phyloP scores from a whole-genome alignment of 2,113 vertebrate genomes.

The Harpagus bidentatus region DNA sequence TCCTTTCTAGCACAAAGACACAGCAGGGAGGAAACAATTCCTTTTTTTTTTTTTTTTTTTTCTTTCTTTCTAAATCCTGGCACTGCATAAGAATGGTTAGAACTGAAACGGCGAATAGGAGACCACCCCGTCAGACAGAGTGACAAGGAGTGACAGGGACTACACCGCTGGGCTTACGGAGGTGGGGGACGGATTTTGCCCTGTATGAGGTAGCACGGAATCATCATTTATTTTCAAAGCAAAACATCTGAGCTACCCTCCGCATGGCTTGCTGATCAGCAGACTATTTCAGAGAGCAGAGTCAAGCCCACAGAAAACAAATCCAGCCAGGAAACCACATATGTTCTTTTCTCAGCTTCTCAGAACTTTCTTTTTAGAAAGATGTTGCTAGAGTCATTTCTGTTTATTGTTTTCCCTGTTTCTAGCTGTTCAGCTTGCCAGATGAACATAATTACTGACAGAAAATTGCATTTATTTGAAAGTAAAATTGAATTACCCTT shows the following conservation, averaged over 20 bases:
- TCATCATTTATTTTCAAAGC: not conserved
- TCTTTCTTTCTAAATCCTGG: not conserved
- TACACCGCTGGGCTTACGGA: not conserved
- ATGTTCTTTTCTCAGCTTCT: not conserved
- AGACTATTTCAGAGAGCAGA: not conserved
- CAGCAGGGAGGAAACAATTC: not conserved
- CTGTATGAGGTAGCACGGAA: not conserved
- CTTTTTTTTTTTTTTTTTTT: not conserved
- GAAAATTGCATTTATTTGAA: conserved; percentile 37
- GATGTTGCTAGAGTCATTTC: not conserved
- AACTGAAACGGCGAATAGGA: not conserved
- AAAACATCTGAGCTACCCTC: not conserved
- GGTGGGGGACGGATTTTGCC: not conserved
- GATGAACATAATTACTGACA: conserved; percentile 10
- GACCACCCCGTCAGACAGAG: not conserved
- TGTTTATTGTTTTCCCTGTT: conserved; percentile 24
- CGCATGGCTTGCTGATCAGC: not conserved
- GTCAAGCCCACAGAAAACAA: not conserved
- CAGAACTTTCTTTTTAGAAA: not conserved
- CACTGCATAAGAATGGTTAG: not conserved
- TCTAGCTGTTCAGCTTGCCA: conserved; percentile 7
- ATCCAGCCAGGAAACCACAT: not conserved
- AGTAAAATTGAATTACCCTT: conserved; percentile 36
- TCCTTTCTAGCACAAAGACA: not conserved
- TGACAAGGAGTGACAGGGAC: not conserved